A percentile compares a stretch with the other conserved stretches of the same genome.
Evolutionary conservation across 2,888 invertebrate genomes (phyloP).

Genomic region (Tenodera sinensis): DNA sequence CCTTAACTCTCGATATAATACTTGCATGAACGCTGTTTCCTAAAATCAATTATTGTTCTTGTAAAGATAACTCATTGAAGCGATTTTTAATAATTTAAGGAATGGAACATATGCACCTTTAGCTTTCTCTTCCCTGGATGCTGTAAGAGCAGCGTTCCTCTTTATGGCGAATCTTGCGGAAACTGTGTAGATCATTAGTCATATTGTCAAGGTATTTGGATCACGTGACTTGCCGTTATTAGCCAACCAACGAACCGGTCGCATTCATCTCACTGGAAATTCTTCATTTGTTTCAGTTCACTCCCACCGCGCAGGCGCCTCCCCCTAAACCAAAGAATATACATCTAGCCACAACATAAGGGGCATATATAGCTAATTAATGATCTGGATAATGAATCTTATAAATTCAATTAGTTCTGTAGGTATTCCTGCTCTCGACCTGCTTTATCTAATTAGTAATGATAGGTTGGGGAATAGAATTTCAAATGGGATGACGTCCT

Average conservation of each 20-base stretch:
- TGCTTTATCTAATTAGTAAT: not conserved
- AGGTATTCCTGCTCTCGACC: not conserved
- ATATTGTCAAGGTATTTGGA: conserved; percentile 8
- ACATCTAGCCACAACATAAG: not conserved
- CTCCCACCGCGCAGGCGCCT: conserved; percentile 2
- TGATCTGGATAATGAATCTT: not conserved
- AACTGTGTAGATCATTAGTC: not conserved
- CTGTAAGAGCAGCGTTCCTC: not conserved
- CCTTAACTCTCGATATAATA: no score
- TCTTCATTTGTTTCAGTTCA: conserved; percentile 14
- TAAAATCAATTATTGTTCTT: no score
- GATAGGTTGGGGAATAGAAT: not conserved
- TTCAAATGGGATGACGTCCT: not conserved
- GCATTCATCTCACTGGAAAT: conserved; percentile 10
- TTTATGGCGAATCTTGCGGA: not conserved
- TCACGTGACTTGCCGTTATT: conserved; percentile 13
- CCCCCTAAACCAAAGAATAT: not conserved
- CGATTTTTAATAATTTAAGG: no score
- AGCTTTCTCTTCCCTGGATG: not conserved
- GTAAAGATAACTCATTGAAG: no score
- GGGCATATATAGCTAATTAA: not conserved
- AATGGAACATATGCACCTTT: no score
- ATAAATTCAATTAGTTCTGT: not conserved
- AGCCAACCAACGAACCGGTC: conserved; percentile 19
- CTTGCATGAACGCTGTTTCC: no score